Evolutionary conservation across 2,888 invertebrate species (phyloP), one percentile per base, ranked within the genome.

Genomic region (Hydroisotoma schaefferi): DNA sequence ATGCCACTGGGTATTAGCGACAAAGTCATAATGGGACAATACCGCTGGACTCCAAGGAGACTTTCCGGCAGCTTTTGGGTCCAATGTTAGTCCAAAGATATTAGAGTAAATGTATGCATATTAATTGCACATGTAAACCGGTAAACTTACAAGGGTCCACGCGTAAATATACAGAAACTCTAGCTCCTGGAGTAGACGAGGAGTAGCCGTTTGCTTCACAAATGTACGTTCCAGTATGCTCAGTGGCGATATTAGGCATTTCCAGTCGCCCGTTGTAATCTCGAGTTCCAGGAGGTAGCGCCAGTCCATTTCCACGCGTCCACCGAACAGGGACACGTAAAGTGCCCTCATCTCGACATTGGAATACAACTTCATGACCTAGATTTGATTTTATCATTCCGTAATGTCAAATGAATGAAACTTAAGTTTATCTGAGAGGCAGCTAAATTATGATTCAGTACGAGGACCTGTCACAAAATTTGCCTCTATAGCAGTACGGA

Each of bases 281-380:
- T 1, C 79, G 80, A n/a, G 87, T 85, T n/a, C 87, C 87, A 0
- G 83, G 79, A 28, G 92, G 93, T 53, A 94, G 76, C 0, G 86
- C 84, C 56, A 81, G 78, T 28, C 86, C 86, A 54, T 85, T 85
- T 47, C 85, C 87, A 55, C 87, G 82, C 10, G 62, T 38, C 88
- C 90, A 91, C 33, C 82, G 82, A 4, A 94, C 90, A 53, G 81
- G 81, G 2, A 88, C 87, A 56, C 92, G 82, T 1, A 83, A 76
- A 0, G 83, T 83, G n/a, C 94, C 90, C 78, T 91, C 91, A 74
- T 94, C 93, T 68, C 93, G 86, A 75, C 95, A 95, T 78, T 87
- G 88, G 82, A 94, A 90, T 33, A 93, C 90, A 38, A 94, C 94
- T 77, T 94, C 93, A 43, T 89, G 87, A 77, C 90, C 94, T 92